A percentile compares a stretch with the other conserved stretches of the same genome.
phyloP scores from a whole-genome alignment of 2,888 invertebrate genomes.

The Caenorhabditis uteleia region DNA sequence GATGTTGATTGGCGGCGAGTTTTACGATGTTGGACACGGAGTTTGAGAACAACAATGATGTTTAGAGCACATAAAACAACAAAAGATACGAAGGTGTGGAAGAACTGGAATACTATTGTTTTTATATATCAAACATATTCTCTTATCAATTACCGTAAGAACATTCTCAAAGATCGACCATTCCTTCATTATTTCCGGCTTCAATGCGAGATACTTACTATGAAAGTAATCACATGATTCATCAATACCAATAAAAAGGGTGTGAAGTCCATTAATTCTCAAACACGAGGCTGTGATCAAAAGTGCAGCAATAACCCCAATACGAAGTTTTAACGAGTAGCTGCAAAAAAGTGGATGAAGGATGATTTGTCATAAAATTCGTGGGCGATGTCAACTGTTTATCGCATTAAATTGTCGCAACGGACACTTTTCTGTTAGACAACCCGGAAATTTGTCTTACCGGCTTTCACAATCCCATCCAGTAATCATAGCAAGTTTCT shows the following conservation, averaged over 20 bases:
- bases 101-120: slow-evolving; percentile 45
- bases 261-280: slow-evolving; percentile 36
- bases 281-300: slow-evolving; percentile 20
- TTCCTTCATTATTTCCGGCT: slow-evolving; percentile 4
- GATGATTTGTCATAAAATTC: neutral
- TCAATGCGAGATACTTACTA: slow-evolving; percentile 19
- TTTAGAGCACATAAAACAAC: slow-evolving; percentile 52
- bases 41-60: slow-evolving; percentile 49
- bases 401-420: neutral
- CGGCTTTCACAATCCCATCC: slow-evolving; percentile 26
- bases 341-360: slow-evolving; percentile 19
- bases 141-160: slow-evolving; percentile 17
- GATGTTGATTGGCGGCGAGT: slow-evolving; percentile 52
- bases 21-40: slow-evolving; percentile 49
- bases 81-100: slow-evolving; percentile 59
- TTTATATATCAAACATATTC: neutral
- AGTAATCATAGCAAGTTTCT: slow-evolving; percentile 34
- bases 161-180: slow-evolving; percentile 25
- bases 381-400: too few relatives aligned
- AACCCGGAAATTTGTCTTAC: slow-evolving; percentile 10
- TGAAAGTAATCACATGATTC: slow-evolving; percentile 34
- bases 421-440: neutral
- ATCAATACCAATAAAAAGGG: slow-evolving; percentile 24
- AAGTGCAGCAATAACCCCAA: slow-evolving; percentile 16
- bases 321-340: slow-evolving; percentile 17